Percentiles rank a stretch among this genome's conserved stretches.
Conservation (phyloP, 2,888 invertebrate genomes). For the Lottia gigantea region DNA sequence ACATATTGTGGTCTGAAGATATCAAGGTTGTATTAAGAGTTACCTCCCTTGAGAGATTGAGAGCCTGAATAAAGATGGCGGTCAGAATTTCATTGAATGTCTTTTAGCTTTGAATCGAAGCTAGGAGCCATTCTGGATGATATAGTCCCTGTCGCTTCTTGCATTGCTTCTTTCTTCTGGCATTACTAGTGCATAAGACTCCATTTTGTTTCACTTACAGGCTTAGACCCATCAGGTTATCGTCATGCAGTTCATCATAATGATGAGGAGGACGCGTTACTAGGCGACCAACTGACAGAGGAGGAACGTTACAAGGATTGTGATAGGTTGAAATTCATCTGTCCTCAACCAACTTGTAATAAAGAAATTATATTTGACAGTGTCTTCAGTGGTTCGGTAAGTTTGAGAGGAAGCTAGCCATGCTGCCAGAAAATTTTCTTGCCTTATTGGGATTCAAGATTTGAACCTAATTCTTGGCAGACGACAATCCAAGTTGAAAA, state of each 20-base stretch:
- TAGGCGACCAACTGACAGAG: conserved; percentile 62
- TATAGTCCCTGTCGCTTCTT: no score
- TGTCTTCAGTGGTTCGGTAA: conserved; percentile 60
- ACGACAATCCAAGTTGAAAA: not conserved
- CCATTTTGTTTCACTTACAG: conserved; percentile 43
- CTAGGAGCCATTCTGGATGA: no score
- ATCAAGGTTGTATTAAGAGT: no score
- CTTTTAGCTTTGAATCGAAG: no score
- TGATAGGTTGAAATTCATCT: conserved; percentile 75
- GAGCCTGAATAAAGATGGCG: no score
- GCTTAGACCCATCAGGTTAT: conserved; percentile 70
- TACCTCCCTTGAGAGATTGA: no score
- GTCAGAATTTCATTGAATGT: no score
- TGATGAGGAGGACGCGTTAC: conserved; percentile 65
- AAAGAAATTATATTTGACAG: conserved; percentile 70
- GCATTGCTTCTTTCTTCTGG: no score
- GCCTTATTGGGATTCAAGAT: no score
- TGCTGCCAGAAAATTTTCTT: no score
- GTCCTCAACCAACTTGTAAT: conserved; percentile 69
- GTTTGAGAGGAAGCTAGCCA: conserved; percentile 21
- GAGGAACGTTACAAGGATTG: conserved; percentile 74
- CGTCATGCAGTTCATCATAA: conserved; percentile 58
- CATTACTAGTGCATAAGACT: no score
- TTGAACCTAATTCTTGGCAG: no score
- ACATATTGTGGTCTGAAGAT: not conserved